Percentiles rank a stretch among this genome's conserved stretches.
Evolutionary conservation across 2,113 vertebrate species (phyloP).

Genomic region (Camelus dromedarius): DNA sequence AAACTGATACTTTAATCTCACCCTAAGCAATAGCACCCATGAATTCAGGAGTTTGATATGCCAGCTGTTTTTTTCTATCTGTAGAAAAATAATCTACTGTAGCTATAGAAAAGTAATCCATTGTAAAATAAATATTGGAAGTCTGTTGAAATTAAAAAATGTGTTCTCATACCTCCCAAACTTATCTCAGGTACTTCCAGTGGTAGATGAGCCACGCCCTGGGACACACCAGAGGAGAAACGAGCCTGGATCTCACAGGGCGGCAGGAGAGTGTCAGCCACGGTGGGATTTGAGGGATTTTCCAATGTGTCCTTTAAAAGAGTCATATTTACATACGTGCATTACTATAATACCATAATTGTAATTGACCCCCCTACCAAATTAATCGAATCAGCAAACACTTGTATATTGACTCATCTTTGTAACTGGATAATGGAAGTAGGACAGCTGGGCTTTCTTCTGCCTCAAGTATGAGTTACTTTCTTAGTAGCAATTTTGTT

Average conservation of each 20-base stretch:
- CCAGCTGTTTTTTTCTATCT: background rate
- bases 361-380: background rate
- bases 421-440: background rate
- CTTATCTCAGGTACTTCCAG: background rate
- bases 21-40: background rate
- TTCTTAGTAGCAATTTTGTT: slow-evolving; percentile 40
- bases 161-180: background rate
- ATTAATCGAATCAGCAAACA: background rate
- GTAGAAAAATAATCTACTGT: background rate
- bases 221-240: background rate
- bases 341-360: background rate
- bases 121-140: background rate
- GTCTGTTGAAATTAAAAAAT: background rate
- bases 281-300: background rate
- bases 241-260: background rate
- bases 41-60: background rate
- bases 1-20: background rate
- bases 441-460: background rate
- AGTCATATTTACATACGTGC: background rate
- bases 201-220: background rate
- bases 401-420: background rate
- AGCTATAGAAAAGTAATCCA: background rate
- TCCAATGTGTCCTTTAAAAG: background rate
- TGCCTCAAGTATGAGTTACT: slow-evolving; percentile 28
- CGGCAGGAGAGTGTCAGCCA: background rate